Percentiles rank a stretch among this genome's conserved stretches.
These are phyloP conservation scores for Perca flavescens DNA, from an alignment of 2,113 vertebrate genomes.

Conservation along the genomic window DNA sequence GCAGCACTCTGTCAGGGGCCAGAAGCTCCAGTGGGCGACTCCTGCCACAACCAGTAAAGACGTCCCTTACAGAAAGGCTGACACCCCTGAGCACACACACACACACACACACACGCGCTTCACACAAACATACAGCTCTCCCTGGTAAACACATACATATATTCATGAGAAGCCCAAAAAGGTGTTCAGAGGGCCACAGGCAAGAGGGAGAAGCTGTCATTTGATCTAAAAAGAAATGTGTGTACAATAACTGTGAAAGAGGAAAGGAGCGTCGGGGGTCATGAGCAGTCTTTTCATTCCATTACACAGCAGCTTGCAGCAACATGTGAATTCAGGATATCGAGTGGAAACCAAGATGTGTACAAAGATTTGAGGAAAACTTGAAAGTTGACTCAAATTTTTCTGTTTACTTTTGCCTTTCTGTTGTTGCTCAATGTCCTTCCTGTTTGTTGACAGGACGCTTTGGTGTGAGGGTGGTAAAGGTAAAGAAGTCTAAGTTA, in stretches of 20 bases:
- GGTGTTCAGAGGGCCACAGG: conserved; percentile 67
- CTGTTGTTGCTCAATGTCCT: background rate
- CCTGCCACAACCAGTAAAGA: conserved; percentile 75
- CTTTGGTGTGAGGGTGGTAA: background rate
- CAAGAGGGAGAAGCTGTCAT: conserved; percentile 59
- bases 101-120: conserved; percentile 23
- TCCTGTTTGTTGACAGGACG: conserved; percentile 25
- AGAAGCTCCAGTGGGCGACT: conserved; percentile 70
- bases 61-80: conserved; percentile 65
- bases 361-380: conserved; percentile 2
- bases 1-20: conserved; percentile 79
- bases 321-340: conserved; percentile 43
- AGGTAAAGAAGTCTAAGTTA: conserved; percentile 2
- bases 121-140: conserved; percentile 33
- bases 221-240: conserved; percentile 50
- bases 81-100: conserved; percentile 52
- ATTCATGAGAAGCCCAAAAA: conserved; percentile 74
- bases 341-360: conserved; percentile 34
- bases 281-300: conserved; percentile 42
- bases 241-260: conserved; percentile 31
- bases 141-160: conserved; percentile 73
- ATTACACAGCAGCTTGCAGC: conserved; percentile 55
- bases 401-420: conserved; percentile 22
- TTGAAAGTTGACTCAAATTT: conserved; percentile 22
- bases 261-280: conserved; percentile 46